Conservation (phyloP, 2,113 vertebrate genomes). For the Chroicocephalus ridibundus region DNA sequence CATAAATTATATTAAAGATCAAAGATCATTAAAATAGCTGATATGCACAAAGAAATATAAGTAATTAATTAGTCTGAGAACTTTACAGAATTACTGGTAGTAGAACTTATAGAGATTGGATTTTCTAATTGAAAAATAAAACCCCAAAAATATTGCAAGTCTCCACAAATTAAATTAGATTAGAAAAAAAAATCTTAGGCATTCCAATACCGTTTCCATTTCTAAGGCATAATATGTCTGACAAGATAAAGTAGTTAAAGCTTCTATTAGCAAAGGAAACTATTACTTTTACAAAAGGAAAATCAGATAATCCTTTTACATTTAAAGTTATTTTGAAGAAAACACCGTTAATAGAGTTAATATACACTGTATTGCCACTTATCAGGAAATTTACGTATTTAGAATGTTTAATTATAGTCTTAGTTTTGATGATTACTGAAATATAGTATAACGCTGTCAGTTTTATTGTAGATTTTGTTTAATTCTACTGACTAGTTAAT, state of each 20-base stretch:
- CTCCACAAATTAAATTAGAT: background rate
- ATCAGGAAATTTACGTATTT: background rate
- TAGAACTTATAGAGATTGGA: background rate
- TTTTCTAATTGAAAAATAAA: background rate
- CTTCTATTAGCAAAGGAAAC: background rate
- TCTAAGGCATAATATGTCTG: background rate
- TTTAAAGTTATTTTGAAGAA: background rate
- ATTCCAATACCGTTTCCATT: background rate
- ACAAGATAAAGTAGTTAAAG: background rate
- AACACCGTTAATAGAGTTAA: background rate
- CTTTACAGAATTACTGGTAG: background rate
- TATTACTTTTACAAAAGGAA: background rate
- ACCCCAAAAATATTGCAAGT: background rate
- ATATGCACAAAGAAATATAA: background rate
- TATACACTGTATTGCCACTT: background rate
- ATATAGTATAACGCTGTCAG: background rate
- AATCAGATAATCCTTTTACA: background rate
- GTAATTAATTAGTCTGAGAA: background rate
- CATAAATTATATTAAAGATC: background rate
- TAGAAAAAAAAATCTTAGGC: background rate
- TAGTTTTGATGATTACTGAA: background rate
- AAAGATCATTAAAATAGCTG: background rate
- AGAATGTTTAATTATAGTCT: background rate
- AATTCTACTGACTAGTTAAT: background rate
- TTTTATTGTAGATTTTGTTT: background rate